Base-by-base conservation (phyloP, 2,888 invertebrate genomes). In the Agrotis segetum region DNA sequence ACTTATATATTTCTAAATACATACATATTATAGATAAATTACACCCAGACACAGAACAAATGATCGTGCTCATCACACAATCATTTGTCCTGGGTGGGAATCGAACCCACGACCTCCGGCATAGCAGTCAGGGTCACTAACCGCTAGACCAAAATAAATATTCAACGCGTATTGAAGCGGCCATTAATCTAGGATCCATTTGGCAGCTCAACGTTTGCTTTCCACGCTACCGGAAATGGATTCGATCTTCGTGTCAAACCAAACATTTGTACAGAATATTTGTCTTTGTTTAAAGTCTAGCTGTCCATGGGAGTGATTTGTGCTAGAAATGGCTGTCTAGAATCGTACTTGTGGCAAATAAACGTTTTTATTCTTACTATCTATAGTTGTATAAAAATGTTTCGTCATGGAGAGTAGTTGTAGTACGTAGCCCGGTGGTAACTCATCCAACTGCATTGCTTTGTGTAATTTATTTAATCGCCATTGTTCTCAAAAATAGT, bases 261-360 rank as follows among this genome's bases (percentile, higher is more conserved):
- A 78, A 56, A 78, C 64, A 67, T 82, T 64, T 58, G 46, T 58
- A 46, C 24, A 19, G 64, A 21, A 62, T 50, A 69, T 17, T 40
- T 58, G n/a, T 58, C 62, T 59, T 66, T 60, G 59, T 63, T 78
- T 79, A 29, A 56, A 47, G 47, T 62, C 46, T 34, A 46, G 52
- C 49, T 58, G 40, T 66, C 46, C 5, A 47, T 52, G 13, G 17
- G n/a, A 21, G 52, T 71, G 67, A 65, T 82, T 77, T 71, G 40
- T 64, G 46, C 16, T 17, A 3, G 19, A 14, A 53, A 61, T 24
- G 29, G 47, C 29, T 14, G 19, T 74, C 2, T 1, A 11, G 2
- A 61, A 62, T 34, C 34, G 34, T 34, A 34, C 6, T 34, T 34
- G 34, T 34, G 34, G 34, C 34, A 34, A 34, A 34, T 34, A 34